Percentiles rank a stretch among this genome's conserved stretches.
Conservation (phyloP, 2,113 vertebrate genomes). For the Pogona vitticeps region DNA sequence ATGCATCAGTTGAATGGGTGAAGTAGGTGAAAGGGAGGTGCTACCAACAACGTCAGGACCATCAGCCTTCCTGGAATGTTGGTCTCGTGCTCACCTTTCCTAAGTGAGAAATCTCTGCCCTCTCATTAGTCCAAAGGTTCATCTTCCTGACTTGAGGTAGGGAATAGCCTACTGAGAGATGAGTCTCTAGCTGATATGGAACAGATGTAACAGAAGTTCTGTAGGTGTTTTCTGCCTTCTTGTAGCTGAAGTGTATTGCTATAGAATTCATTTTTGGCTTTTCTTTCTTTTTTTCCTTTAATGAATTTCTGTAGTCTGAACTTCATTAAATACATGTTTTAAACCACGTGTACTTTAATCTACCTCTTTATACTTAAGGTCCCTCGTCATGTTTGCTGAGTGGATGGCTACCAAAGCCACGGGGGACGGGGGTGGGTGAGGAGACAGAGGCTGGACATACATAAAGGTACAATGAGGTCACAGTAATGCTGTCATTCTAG, state of each 20-base stretch:
- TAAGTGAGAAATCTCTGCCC: not conserved
- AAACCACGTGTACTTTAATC: not conserved
- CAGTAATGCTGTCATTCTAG: not conserved
- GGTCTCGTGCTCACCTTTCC: not conserved
- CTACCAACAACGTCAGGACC: not conserved
- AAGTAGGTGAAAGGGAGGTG: no score
- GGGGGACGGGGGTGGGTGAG: not conserved
- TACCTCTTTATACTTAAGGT: not conserved
- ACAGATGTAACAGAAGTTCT: not conserved
- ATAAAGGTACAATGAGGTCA: not conserved
- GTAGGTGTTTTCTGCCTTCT: no score
- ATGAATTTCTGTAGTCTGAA: not conserved
- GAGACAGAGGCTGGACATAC: not conserved
- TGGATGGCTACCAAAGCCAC: not conserved
- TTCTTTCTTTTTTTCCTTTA: not conserved
- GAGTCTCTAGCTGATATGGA: no score
- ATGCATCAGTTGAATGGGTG: not conserved
- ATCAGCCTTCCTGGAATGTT: not conserved
- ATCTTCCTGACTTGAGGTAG: not conserved
- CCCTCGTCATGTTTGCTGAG: not conserved
- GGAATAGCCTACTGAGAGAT: no score
- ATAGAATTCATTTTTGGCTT: not conserved
- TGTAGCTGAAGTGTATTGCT: not conserved
- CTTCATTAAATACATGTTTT: not conserved
- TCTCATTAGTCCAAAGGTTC: not conserved